Evolutionary conservation across 2,888 invertebrate species (phyloP).

Genomic region (Tetranychus piercei): DNA sequence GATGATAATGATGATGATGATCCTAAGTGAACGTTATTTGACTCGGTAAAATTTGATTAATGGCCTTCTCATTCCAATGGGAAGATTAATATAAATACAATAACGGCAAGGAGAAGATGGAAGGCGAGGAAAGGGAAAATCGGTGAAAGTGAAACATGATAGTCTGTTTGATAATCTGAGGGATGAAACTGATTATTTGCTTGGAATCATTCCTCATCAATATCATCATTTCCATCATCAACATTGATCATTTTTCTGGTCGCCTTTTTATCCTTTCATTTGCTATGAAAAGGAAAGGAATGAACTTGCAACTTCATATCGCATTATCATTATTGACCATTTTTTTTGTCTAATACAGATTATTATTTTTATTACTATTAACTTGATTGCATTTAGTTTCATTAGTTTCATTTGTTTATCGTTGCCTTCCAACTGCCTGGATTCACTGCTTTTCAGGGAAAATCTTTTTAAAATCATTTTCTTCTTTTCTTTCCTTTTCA

Average conservation of each 20-base stretch:
- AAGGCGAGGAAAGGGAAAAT: background rate
- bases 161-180: background rate
- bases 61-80: background rate
- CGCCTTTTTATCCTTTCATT: background rate
- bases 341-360: no score
- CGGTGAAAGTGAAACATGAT: background rate
- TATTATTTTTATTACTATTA: no score
- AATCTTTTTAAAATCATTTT: no score
- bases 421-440: no score
- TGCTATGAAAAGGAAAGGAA: background rate
- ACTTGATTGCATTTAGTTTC: no score
- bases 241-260: background rate
- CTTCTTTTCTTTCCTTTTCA: no score
- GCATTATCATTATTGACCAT: no score
- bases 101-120: background rate
- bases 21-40: background rate
- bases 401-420: no score
- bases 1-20: background rate
- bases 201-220: background rate
- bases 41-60: background rate
- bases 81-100: constrained; percentile 6
- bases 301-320: no score
- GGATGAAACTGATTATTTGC: background rate
- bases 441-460: no score
- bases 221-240: background rate